Evolutionary conservation across 2,888 invertebrate genomes (phyloP).

Genomic region (Sinodicranocentrus sp.): DNA sequence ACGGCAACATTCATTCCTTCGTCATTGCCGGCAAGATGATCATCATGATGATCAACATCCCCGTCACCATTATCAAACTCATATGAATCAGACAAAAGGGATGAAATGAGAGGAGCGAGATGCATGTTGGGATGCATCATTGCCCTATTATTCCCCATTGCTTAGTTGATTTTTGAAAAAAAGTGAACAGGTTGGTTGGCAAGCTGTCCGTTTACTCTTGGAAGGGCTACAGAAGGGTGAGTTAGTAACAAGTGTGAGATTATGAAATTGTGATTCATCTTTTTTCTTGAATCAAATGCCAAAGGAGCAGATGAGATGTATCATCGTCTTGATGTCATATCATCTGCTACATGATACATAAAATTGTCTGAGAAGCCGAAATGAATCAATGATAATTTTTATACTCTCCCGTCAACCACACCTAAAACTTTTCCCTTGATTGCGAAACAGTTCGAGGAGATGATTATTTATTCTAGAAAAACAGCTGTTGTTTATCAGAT

Average conservation of each 20-base stretch:
- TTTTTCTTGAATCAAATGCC: not conserved
- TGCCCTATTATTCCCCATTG: too few relatives aligned
- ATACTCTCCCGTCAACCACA: too few relatives aligned
- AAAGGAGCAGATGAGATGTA: not conserved
- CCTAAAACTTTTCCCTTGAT: too few relatives aligned
- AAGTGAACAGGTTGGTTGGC: not conserved
- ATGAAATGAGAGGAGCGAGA: too few relatives aligned
- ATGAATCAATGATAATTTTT: too few relatives aligned
- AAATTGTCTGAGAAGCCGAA: not conserved
- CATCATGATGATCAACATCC: too few relatives aligned
- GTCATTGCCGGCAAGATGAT: too few relatives aligned
- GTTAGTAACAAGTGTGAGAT: too few relatives aligned
- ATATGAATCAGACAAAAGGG: too few relatives aligned
- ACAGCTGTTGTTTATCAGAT: conserved; percentile 11
- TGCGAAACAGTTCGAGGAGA: not conserved
- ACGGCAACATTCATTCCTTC: too few relatives aligned
- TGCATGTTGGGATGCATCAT: too few relatives aligned
- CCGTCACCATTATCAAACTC: too few relatives aligned
- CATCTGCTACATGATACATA: not conserved
- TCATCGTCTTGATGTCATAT: not conserved
- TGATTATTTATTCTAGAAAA: conserved; percentile 1
- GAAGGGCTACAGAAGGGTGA: not conserved
- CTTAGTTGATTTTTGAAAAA: conserved; percentile 1
- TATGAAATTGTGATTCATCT: not conserved
- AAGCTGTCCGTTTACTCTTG: not conserved